Percentiles rank a stretch among this genome's conserved stretches.
Conservation (phyloP, 2,797 vertebrate genomes). For the Sternarchorhynchus goeldii region DNA sequence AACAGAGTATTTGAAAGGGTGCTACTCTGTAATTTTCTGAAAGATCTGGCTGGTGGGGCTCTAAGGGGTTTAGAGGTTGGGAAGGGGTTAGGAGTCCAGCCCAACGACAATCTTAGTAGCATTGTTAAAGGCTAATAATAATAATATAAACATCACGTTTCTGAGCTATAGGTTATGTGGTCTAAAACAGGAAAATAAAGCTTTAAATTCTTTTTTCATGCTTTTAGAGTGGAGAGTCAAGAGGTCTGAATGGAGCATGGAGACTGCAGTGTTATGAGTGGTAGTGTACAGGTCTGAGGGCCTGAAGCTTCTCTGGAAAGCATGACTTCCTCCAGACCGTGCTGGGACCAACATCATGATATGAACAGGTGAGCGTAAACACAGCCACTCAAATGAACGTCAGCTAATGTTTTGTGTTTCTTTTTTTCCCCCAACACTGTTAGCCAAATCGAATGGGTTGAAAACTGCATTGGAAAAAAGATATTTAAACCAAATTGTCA, state of each 20-base stretch:
- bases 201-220: slow-evolving; percentile 25
- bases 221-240: slow-evolving; percentile 57
- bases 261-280: slow-evolving; percentile 69
- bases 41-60: slow-evolving; percentile 67
- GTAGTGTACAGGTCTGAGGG: slow-evolving; percentile 67
- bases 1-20: slow-evolving; percentile 64
- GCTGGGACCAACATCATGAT: slow-evolving; percentile 78
- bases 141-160: neutral
- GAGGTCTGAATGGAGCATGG: slow-evolving; percentile 52
- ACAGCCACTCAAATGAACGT: neutral
- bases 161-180: neutral
- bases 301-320: slow-evolving; percentile 73
- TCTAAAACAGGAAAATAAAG: slow-evolving; percentile 1
- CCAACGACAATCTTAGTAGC: slow-evolving; percentile 48
- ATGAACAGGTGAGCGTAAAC: slow-evolving; percentile 80
- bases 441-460: too few relatives aligned
- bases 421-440: too few relatives aligned
- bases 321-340: slow-evolving; percentile 77
- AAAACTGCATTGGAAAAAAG: too few relatives aligned
- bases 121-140: neutral
- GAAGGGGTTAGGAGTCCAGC: slow-evolving; percentile 64
- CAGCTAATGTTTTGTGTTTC: too few relatives aligned
- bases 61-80: slow-evolving; percentile 64
- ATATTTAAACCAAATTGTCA: too few relatives aligned
- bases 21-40: slow-evolving; percentile 66